Evolutionary conservation across 2,797 vertebrate genomes (phyloP).

Genomic region (Rhinophrynus dorsalis): DNA sequence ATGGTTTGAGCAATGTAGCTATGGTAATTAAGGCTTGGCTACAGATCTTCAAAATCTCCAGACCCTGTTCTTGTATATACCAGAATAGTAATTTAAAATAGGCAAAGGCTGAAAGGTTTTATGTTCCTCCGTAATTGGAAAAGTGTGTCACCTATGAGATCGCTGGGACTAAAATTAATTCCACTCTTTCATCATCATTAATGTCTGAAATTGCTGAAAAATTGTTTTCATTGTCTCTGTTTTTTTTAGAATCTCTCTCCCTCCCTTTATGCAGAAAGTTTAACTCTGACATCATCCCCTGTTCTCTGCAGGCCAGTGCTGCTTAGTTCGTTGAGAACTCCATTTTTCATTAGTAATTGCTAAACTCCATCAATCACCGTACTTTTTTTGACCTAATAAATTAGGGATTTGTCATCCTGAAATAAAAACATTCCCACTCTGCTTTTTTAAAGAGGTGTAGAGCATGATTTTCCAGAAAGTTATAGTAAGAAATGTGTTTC

Average conservation of each 20-base stretch:
- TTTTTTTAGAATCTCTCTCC: neutral
- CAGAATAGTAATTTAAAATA: conserved; percentile 55
- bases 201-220: neutral
- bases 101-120: conserved; percentile 43
- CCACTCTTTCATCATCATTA: conserved; percentile 7
- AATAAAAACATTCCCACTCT: neutral
- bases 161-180: conserved; percentile 1
- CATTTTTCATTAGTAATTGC: neutral
- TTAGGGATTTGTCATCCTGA: neutral
- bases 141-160: conserved; percentile 43
- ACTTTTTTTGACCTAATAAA: neutral
- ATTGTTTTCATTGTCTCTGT: neutral
- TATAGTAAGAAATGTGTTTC: too few relatives aligned
- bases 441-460: neutral
- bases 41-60: conserved; percentile 58
- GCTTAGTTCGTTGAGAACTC: neutral
- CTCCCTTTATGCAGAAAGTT: neutral
- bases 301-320: neutral
- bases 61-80: conserved; percentile 48
- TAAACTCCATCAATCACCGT: neutral
- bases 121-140: conserved; percentile 45
- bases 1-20: conserved; percentile 67
- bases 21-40: conserved; percentile 62
- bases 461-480: too few relatives aligned
- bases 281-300: neutral